A percentile compares a stretch with the other conserved stretches of the same genome.
Conservation (phyloP, 2,113 vertebrate genomes). For the Eublepharis macularius region DNA sequence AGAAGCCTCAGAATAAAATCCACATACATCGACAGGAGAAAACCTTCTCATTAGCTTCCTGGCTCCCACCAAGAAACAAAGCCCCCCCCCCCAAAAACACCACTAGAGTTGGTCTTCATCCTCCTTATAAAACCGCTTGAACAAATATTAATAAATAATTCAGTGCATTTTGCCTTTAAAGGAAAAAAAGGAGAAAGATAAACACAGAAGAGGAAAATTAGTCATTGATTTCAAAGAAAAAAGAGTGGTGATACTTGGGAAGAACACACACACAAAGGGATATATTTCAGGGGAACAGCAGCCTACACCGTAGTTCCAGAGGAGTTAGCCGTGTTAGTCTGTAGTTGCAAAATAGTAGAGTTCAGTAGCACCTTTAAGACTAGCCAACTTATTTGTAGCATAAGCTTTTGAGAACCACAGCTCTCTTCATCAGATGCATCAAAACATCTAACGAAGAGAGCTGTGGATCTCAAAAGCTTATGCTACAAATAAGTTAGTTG, state of each 20-base stretch:
- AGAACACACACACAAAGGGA: background rate
- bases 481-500: no score
- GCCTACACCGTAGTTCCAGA: background rate
- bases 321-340: no score
- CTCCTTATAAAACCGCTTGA: slow-evolving; percentile 25
- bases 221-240: slow-evolving; percentile 14
- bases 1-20: slow-evolving; percentile 2
- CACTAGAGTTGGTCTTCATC: background rate
- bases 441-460: no score
- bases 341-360: no score
- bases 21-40: slow-evolving; percentile 4
- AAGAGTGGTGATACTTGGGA: background rate
- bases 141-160: slow-evolving; percentile 14
- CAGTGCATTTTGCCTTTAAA: slow-evolving; percentile 9
- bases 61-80: background rate
- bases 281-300: background rate
- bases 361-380: no score
- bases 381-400: no score
- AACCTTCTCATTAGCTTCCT: background rate
- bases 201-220: background rate
- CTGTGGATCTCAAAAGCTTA: no score
- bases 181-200: background rate
- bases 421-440: no score
- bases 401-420: no score
- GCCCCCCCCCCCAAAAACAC: no score